phyloP scores from a whole-genome alignment of 2,797 vertebrate species.

The Limnodromus scolopaceus region DNA sequence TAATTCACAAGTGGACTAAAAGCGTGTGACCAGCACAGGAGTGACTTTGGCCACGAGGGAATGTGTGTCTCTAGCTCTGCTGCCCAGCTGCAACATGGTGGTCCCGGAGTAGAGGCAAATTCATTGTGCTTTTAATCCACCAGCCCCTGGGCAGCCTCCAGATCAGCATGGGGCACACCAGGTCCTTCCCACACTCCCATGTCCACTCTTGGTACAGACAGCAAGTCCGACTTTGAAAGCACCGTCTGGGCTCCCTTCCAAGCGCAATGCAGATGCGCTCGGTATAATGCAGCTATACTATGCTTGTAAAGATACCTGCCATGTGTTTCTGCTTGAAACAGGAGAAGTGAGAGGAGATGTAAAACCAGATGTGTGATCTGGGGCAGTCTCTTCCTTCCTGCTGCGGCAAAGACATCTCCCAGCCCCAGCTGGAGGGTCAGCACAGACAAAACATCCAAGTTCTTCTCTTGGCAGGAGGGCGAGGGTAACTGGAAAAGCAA shows the following conservation, averaged over 20 bases:
- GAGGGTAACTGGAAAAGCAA: not conserved
- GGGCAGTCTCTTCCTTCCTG: not conserved
- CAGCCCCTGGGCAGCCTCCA: not conserved
- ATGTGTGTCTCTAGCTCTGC: not conserved
- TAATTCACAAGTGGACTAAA: not conserved
- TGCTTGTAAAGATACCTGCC: constrained; percentile 34
- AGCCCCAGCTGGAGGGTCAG: not conserved
- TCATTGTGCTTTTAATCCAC: not conserved
- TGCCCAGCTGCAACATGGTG: not conserved
- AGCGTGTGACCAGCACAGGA: not conserved
- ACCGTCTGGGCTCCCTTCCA: not conserved
- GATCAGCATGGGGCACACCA: not conserved
- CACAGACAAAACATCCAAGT: constrained; percentile 21
- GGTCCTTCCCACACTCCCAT: not conserved
- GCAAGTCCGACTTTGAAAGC: not conserved
- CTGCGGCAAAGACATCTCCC: not conserved
- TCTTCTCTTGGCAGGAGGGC: not conserved
- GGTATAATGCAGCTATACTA: not conserved
- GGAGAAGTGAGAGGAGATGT: not conserved
- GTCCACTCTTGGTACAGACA: not conserved
- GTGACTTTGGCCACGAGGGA: fast-evolving
- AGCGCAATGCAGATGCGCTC: not conserved
- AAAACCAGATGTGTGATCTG: not conserved
- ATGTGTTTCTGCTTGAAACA: constrained; percentile 26
- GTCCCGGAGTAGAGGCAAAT: not conserved